phyloP scores from a whole-genome alignment of 2,888 invertebrate species.

The Polydrusus pterygomalis region DNA sequence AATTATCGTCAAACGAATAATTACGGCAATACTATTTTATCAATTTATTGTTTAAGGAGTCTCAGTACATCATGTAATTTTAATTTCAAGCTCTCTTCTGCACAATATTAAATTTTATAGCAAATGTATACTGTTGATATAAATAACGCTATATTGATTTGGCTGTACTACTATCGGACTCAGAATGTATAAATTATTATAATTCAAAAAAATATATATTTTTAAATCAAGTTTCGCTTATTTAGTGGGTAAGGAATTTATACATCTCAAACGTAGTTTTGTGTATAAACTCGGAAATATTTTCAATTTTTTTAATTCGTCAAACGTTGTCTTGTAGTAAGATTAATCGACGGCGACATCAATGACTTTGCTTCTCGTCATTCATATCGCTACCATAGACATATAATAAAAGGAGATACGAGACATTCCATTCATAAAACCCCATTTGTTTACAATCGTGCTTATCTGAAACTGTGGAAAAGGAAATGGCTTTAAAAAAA shows the following conservation, averaged over 20 bases:
- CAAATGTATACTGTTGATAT: constrained; percentile 1
- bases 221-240: too few species aligned
- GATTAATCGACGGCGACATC: too few species aligned
- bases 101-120: constrained; percentile 30
- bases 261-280: not conserved
- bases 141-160: constrained; percentile 25
- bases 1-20: not conserved
- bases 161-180: constrained; percentile 22
- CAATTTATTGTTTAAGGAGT: constrained; percentile 38
- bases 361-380: too few species aligned
- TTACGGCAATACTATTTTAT: constrained; percentile 8
- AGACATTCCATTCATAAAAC: too few species aligned
- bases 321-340: not conserved
- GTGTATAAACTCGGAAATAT: not conserved
- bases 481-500: too few species aligned
- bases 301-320: not conserved
- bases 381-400: too few species aligned
- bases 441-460: too few species aligned
- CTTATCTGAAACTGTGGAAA: too few species aligned
- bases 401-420: too few species aligned
- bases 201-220: not conserved
- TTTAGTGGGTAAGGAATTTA: too few species aligned
- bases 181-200: not conserved
- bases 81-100: constrained; percentile 55
- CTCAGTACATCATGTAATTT: constrained; percentile 33